Conservation (phyloP, 2,888 invertebrate species). For the Corbicula japonica region DNA sequence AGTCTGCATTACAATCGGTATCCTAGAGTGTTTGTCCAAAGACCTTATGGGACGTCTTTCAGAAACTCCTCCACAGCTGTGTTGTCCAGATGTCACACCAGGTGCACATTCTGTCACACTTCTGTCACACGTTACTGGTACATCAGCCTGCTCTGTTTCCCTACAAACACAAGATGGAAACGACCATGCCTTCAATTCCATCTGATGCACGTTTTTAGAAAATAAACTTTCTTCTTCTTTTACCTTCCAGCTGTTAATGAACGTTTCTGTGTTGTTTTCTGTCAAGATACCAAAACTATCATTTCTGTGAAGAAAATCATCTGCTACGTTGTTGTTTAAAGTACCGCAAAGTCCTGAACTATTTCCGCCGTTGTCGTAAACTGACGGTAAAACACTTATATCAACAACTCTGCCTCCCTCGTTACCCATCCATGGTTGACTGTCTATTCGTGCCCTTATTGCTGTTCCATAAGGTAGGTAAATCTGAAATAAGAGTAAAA, state of each 20-base stretch:
- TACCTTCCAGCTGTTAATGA: conserved; percentile 14
- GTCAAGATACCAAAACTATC: neutral
- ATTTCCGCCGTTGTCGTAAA: conserved; percentile 25
- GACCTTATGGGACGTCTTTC: conserved; percentile 22
- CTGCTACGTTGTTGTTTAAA: conserved; percentile 12
- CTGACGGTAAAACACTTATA: conserved; percentile 24
- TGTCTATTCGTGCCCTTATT: conserved; percentile 42
- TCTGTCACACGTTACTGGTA: conserved; percentile 22
- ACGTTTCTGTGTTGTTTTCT: neutral
- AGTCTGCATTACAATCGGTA: conserved; percentile 14
- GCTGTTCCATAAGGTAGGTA: conserved; percentile 49
- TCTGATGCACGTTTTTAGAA: conserved; percentile 5
- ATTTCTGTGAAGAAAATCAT: conserved; percentile 21
- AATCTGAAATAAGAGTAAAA: conserved; percentile 16
- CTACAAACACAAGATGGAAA: conserved; percentile 25
- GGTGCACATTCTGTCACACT: conserved; percentile 21
- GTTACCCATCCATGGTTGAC: conserved; percentile 24
- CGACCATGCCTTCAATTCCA: conserved; percentile 10
- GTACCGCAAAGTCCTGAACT: conserved; percentile 38
- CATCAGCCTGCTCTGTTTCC: neutral
- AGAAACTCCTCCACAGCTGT: conserved; percentile 30
- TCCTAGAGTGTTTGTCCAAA: neutral
- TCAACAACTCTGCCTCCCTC: conserved; percentile 38
- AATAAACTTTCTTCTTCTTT: neutral
- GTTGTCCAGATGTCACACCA: conserved; percentile 23